phyloP scores from a whole-genome alignment of 1,140 invertebrate species.

The Tribolium castaneum region DNA sequence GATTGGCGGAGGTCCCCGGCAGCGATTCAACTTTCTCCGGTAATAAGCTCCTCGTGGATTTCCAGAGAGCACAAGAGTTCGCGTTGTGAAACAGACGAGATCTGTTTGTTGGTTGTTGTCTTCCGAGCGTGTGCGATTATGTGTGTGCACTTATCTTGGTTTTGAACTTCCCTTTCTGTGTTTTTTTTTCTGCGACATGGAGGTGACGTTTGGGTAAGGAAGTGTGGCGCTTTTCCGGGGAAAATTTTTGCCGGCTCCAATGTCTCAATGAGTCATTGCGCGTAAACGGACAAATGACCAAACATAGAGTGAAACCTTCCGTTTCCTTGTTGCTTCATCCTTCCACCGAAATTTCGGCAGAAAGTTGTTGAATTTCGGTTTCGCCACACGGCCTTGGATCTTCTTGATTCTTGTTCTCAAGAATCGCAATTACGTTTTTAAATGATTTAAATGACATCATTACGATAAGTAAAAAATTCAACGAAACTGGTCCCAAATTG shows the following conservation, averaged over 20 bases:
- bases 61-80: slow-evolving; percentile 33
- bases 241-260: not conserved
- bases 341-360: not conserved
- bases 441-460: not conserved
- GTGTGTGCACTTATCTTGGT: not conserved
- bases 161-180: not conserved
- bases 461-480: not conserved
- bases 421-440: not conserved
- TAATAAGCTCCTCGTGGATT: slow-evolving; percentile 33
- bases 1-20: slow-evolving; percentile 32
- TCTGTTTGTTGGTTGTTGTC: not conserved
- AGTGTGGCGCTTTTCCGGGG: not conserved
- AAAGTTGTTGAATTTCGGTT: not conserved
- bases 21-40: slow-evolving; percentile 34
- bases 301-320: not conserved
- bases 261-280: not conserved
- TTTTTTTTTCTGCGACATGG: not conserved
- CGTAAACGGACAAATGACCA: not conserved
- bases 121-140: slow-evolving; percentile 20
- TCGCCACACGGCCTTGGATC: not conserved
- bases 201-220: slow-evolving; percentile 7
- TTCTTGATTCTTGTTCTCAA: not conserved
- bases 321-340: not conserved
- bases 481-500: not conserved
- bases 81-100: slow-evolving; percentile 28